Evolutionary conservation across 1,140 invertebrate genomes (phyloP), one percentile per base, ranked within the genome.

Genomic region (Thaumetopoea pityocampa): DNA sequence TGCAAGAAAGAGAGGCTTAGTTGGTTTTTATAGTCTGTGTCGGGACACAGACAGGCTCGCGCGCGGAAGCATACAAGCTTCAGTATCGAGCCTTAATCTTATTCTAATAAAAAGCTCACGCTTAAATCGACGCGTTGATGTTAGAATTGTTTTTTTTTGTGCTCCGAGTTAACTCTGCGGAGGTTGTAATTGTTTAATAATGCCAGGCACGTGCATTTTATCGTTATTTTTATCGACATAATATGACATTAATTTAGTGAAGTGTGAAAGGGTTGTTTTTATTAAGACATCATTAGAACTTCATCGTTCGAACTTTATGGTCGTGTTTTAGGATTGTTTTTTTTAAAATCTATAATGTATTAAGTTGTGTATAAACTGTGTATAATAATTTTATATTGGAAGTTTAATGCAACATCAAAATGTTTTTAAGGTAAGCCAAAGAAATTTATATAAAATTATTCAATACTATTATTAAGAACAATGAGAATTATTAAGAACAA

Each of bases 41-140:
- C 60, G 67, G 64, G 79, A 71, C 78, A 77, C 80, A n/a, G n/a
- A n/a, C n/a, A n/a, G n/a, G 77, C 77, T 58, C 50, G 74, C 77
- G 77, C 74, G 63, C 71, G 77, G 73, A 69, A 70, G 77, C 78
- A 77, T 83, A 67, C 46, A 52, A 66, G 67, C 68, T 77, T 76
- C 60, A 70, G 74, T 68, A 78, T 77, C 67, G 64, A 46, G 69
- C 58, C 61, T 65, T 78, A 83, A 83, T 83, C 66, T 73, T 66
- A 80, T 80, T 81, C 68, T 67, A 72, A 78, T 79, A 80, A 83
- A 82, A 81, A 83, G 74, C 69, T 77, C 45, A 76, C 79, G 77
- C 70, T 72, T 66, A 70, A 69, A 72, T 73, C 67, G 66, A 69
- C 74, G 77, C 57, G 60, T 43, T 68, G 47, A 70, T 59, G 59